phyloP scores from a whole-genome alignment of 2,113 vertebrate genomes.

The Oplegnathus fasciatus region DNA sequence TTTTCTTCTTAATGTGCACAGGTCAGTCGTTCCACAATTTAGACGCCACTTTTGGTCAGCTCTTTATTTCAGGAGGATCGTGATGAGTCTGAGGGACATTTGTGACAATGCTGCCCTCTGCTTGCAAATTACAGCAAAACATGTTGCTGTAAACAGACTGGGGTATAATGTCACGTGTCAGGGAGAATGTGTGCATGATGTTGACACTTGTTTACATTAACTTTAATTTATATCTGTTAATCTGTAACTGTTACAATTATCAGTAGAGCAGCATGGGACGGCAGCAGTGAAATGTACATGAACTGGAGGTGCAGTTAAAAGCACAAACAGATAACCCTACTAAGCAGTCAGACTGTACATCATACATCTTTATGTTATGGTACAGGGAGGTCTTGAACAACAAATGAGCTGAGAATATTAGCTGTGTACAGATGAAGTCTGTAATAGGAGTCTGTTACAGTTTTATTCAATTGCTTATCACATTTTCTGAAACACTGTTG shows the following conservation, averaged over 20 bases:
- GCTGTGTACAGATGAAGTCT: background rate
- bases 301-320: background rate
- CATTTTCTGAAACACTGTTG: background rate
- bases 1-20: no score
- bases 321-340: background rate
- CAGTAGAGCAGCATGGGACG: background rate
- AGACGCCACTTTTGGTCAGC: no score
- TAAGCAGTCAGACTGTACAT: background rate
- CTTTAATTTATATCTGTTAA: background rate
- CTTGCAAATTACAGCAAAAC: background rate
- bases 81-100: background rate
- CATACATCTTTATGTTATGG: background rate
- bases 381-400: background rate
- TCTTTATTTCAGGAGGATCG: background rate
- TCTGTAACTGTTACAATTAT: background rate
- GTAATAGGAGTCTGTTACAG: no score
- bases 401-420: background rate
- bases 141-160: background rate
- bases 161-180: background rate
- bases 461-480: background rate
- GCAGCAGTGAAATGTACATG: background rate
- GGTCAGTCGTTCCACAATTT: no score
- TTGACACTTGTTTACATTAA: background rate
- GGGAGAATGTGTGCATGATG: background rate
- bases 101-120: background rate